Evolutionary conservation across 2,888 invertebrate species (phyloP), one percentile per base, ranked within the genome.

Genomic region (Epinotia nisella): DNA sequence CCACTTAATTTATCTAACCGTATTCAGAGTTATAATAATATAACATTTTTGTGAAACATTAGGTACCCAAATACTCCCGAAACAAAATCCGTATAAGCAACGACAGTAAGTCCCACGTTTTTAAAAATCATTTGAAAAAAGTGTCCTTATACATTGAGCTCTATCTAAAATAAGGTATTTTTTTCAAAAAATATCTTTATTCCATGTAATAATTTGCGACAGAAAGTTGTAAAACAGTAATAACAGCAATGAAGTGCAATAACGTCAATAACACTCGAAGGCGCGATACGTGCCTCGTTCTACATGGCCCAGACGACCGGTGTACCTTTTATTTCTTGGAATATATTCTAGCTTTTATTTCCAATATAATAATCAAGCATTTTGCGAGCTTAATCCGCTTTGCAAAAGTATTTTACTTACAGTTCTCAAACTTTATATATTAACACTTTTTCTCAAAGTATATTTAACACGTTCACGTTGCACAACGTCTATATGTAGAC

Each of bases 191-290:
- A 53, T 66, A 74, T 56, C 64, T 39, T 59, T 75, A 79, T 76
- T 80, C 76, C 79, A 77, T 75, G 71, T 75, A 67, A 77, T 76
- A 76, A 83, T 79, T 77, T 79, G 78, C 79, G 71, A 76, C 75
- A 76, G 70, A 78, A 76, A 62, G 70, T 75, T 71, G 75, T 80
- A 83, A 83, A 83, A 85, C 67, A 76, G 82, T 85, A 85, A 89
- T 84, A 80, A 82, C 74, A 70, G 77, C 78, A 82, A 86, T 87
- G 83, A 83, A 77, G 77, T 79, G 80, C 84, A 86, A 88, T 87
- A 83, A 83, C 81, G 82, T 75, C 85, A 86, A 88, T 87, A 83
- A 83, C 81, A 83, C 76, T 77, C 72, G 79, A 77, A 82, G 74
- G 78, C 78, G 77, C 79, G 81, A 80, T 82, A 84, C 82, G 80